phyloP scores from a whole-genome alignment of 2,888 invertebrate species.

The Cyrtodaria siliqua region DNA sequence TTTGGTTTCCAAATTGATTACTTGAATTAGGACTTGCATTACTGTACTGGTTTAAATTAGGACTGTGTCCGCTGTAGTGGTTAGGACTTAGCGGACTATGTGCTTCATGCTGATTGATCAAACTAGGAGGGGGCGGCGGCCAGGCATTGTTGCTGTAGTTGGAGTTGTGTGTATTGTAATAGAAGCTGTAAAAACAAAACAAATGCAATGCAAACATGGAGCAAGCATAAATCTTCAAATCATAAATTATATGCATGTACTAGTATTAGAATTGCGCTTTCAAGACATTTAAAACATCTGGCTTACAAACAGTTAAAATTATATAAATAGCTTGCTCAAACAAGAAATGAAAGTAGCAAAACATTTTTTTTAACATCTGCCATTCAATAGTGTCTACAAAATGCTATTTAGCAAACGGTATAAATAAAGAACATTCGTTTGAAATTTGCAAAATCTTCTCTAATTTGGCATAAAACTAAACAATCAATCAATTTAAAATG shows the following conservation, averaged over 20 bases:
- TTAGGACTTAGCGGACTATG: neutral
- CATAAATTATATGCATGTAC: too few species aligned
- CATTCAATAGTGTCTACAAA: too few species aligned
- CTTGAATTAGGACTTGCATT: neutral
- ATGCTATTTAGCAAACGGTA: too few species aligned
- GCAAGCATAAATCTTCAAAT: constrained; percentile 2
- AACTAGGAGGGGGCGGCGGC: constrained; percentile 47
- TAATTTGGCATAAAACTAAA: too few species aligned
- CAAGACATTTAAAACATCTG: too few species aligned
- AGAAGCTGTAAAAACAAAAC: constrained; percentile 64
- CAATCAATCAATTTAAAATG: too few species aligned
- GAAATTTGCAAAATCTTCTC: too few species aligned
- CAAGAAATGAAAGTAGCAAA: neutral
- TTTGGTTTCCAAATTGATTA: too few species aligned
- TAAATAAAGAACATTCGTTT: too few species aligned
- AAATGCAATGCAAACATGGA: constrained; percentile 17
- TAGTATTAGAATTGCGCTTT: too few species aligned
- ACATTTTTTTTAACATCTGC: constrained; percentile 1
- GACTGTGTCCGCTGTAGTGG: neutral
- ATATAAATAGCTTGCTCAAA: too few species aligned
- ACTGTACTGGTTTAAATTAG: neutral
- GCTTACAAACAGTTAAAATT: constrained; percentile 19
- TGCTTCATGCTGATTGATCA: constrained; percentile 39
- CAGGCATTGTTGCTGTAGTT: constrained; percentile 30
- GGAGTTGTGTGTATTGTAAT: constrained; percentile 44